Evolutionary conservation across 2,888 invertebrate species (phyloP).

Genomic region (Sepioteuthis lessoniana): DNA sequence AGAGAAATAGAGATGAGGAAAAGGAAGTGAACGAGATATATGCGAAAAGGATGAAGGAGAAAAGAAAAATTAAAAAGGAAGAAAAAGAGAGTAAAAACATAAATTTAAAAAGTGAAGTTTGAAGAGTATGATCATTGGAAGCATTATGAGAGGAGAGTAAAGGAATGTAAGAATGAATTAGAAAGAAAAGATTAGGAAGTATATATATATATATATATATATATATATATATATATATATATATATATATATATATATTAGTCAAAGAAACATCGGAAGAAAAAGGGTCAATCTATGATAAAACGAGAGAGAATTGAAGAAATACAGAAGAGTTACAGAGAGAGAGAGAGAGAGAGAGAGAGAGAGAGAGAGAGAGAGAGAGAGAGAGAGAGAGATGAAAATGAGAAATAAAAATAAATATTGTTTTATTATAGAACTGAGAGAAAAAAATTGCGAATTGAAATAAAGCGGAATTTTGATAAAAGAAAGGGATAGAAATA

Average conservation of each 20-base stretch:
- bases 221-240: no score
- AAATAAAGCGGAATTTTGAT: no score
- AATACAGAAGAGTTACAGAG: neutral
- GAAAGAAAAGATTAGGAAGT: no score
- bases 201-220: no score
- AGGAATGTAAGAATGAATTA: neutral
- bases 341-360: neutral
- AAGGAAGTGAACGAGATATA: neutral
- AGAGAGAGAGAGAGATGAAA: neutral
- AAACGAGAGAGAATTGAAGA: neutral
- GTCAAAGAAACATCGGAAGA: no score
- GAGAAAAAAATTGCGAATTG: no score
- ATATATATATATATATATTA: no score
- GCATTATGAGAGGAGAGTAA: neutral
- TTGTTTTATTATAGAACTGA: no score
- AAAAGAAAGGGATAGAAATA: no score
- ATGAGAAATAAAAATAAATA: no score
- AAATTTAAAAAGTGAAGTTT: neutral
- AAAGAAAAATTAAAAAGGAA: neutral
- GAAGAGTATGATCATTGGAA: neutral
- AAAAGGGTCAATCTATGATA: no score
- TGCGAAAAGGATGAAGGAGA: neutral
- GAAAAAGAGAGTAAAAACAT: neutral
- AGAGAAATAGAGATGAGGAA: neutral
- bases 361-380: no score